A percentile compares a stretch with the other conserved stretches of the same genome.
phyloP scores from a whole-genome alignment of 2,113 vertebrate species.

The Colinus virginianus region DNA sequence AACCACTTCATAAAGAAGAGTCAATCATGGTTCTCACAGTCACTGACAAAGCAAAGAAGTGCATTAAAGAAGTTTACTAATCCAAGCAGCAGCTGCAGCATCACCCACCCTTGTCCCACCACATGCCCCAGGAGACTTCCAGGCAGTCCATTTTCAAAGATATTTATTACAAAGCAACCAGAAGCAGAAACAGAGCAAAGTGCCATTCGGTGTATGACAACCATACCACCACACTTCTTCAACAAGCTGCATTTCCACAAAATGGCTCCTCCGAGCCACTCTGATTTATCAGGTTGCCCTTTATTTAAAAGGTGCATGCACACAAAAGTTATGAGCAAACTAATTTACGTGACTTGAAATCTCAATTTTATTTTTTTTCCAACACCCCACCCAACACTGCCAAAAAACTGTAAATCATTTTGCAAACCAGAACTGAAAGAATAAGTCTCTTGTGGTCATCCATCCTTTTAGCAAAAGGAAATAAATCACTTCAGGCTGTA shows the following conservation, averaged over 20 bases:
- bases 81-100: constrained; percentile 59
- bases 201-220: background rate
- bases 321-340: background rate
- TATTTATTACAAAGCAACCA: constrained; percentile 15
- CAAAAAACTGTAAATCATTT: background rate
- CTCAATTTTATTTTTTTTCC: background rate
- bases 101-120: constrained; percentile 29
- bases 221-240: background rate
- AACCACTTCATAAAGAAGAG: background rate
- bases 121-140: background rate
- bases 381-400: background rate
- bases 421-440: background rate
- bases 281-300: background rate
- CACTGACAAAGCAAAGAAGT: background rate
- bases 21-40: background rate
- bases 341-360: background rate
- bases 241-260: constrained; percentile 44
- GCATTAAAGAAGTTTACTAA: constrained; percentile 45
- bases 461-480: background rate
- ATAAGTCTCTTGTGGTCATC: background rate
- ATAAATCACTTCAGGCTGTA: background rate
- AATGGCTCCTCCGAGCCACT: constrained; percentile 65
- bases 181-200: constrained; percentile 4
- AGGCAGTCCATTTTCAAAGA: constrained; percentile 21
- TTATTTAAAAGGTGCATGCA: background rate